These are phyloP conservation scores for Stomatorhinus ivindoensis DNA, from an alignment of 2,113 vertebrate species.

Conservation along the genomic window DNA sequence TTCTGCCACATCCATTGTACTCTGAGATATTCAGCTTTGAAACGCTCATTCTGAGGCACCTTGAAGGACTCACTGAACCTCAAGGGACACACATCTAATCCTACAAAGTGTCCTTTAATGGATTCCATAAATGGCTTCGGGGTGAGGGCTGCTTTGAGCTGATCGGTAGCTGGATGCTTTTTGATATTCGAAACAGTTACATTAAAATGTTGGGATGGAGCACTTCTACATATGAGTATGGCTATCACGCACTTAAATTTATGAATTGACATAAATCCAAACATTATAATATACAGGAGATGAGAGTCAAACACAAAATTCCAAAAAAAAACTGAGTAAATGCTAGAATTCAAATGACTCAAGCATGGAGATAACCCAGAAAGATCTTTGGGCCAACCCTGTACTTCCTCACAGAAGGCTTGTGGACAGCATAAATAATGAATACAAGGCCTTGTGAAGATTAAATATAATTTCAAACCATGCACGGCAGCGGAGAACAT, in stretches of 20 bases:
- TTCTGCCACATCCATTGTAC: not conserved
- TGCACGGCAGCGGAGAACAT: conserved; percentile 23
- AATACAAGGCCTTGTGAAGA: conserved; percentile 27
- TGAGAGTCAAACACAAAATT: not conserved
- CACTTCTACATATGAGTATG: not conserved
- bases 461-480: conserved; percentile 35
- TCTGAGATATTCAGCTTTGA: not conserved
- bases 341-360: conserved; percentile 6
- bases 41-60: not conserved
- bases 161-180: not conserved
- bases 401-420: conserved; percentile 13
- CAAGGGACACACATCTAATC: not conserved
- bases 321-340: not conserved
- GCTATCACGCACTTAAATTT: not conserved
- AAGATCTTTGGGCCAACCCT: not conserved
- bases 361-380: not conserved
- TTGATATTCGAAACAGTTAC: not conserved
- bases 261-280: not conserved
- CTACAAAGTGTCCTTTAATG: not conserved
- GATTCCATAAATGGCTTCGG: not conserved
- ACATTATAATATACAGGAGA: not conserved
- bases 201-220: not conserved
- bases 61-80: not conserved
- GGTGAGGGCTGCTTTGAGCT: not conserved
- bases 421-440: conserved; percentile 34